Evolutionary conservation across 2,113 vertebrate species (phyloP).

Genomic region (Halichoeres trimaculatus): DNA sequence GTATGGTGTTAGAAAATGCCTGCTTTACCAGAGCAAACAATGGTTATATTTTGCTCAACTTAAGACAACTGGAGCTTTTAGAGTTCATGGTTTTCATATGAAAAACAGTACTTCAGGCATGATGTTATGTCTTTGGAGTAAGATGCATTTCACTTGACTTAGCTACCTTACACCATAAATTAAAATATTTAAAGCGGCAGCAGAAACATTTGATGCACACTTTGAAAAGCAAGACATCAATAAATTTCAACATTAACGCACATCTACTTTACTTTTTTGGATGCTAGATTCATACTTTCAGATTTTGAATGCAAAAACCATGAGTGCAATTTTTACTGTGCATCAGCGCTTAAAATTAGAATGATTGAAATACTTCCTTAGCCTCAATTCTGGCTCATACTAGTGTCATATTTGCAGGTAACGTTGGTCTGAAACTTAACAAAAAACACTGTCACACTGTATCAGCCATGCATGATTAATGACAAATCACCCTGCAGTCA

Average conservation of each 20-base stretch:
- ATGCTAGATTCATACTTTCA: neutral
- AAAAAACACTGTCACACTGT: neutral
- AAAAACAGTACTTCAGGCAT: too few species aligned
- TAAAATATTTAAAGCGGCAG: too few species aligned
- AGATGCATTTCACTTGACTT: too few species aligned
- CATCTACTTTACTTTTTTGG: too few species aligned
- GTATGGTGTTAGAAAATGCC: neutral
- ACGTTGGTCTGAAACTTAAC: slow-evolving; percentile 16
- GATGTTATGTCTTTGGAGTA: too few species aligned
- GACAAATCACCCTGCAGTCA: slow-evolving; percentile 18
- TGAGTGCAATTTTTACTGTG: neutral
- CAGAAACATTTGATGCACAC: too few species aligned
- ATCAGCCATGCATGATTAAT: neutral
- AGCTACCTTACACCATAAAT: too few species aligned
- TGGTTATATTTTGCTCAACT: too few species aligned
- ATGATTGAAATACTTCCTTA: neutral
- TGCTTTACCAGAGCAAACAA: too few species aligned
- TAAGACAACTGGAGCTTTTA: too few species aligned
- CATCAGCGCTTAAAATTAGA: neutral
- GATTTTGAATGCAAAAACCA: neutral
- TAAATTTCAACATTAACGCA: neutral
- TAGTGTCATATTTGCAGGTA: neutral
- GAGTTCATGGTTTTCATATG: too few species aligned
- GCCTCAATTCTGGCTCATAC: neutral
- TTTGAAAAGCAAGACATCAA: too few species aligned